These are phyloP conservation scores for Distichodus sexfasciatus DNA, from an alignment of 2,797 vertebrate species.

Conservation along the genomic window DNA sequence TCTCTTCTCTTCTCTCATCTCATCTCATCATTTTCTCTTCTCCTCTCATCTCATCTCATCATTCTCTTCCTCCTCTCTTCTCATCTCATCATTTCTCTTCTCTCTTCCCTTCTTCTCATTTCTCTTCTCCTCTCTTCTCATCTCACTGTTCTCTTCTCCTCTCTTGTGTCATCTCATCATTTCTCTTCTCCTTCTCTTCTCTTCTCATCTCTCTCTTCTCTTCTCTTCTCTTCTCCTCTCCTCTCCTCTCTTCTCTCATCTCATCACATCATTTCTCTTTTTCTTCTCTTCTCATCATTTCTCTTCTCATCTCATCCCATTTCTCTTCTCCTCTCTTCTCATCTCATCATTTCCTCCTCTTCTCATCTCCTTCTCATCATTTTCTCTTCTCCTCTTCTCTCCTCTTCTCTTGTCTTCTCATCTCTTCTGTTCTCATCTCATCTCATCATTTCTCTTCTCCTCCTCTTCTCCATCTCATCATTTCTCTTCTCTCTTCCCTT, in stretches of 20 bases:
- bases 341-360: neutral
- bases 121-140: neutral
- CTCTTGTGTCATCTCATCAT: neutral
- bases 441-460: neutral
- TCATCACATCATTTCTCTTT: neutral
- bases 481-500: neutral
- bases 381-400: neutral
- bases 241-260: neutral
- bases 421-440: neutral
- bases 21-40: neutral
- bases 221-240: neutral
- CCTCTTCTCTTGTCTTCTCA: neutral
- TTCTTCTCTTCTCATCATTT: neutral
- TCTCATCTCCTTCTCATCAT: no score
- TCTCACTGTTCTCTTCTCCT: neutral
- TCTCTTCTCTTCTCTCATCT: neutral
- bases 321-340: neutral
- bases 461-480: neutral
- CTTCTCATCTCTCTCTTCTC: neutral
- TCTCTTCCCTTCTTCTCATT: no score
- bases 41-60: no score
- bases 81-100: neutral
- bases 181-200: neutral
- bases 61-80: neutral
- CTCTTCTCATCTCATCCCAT: neutral